Evolutionary conservation across 2,113 vertebrate genomes (phyloP).

Genomic region (Podarcis muralis): DNA sequence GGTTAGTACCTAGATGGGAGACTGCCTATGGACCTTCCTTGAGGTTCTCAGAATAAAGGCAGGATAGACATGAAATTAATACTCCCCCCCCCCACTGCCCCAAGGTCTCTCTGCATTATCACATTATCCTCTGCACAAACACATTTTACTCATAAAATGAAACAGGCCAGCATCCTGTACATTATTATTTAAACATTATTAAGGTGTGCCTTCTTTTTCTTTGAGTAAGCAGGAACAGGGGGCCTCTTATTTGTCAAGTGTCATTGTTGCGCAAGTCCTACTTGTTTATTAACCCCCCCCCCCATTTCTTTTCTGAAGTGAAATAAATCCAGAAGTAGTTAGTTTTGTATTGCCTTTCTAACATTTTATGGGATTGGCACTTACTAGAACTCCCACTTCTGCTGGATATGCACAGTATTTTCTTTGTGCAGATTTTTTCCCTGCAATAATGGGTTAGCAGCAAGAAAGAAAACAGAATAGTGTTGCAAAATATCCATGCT

Average conservation of each 20-base stretch:
- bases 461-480: not conserved
- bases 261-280: not conserved
- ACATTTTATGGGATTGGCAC: conserved; percentile 42
- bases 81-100: not conserved
- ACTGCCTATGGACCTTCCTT: not conserved
- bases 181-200: not conserved
- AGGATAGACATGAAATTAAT: not conserved
- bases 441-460: conserved; percentile 6
- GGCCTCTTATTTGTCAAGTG: not conserved
- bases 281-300: not conserved
- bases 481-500: not conserved
- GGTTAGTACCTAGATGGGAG: not conserved
- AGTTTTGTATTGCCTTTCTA: conserved; percentile 25
- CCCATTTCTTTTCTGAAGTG: not conserved
- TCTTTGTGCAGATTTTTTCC: conserved; percentile 17
- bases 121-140: not conserved
- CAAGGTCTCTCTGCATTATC: not conserved
- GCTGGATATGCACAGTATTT: conserved; percentile 56
- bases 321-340: conserved; percentile 5
- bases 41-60: not conserved
- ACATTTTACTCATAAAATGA: not conserved
- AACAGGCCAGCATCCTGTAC: not conserved
- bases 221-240: not conserved
- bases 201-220: not conserved
- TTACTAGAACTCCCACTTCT: conserved; percentile 76